phyloP scores from a whole-genome alignment of 1,140 invertebrate genomes.

The Pristionchus pacificus region DNA sequence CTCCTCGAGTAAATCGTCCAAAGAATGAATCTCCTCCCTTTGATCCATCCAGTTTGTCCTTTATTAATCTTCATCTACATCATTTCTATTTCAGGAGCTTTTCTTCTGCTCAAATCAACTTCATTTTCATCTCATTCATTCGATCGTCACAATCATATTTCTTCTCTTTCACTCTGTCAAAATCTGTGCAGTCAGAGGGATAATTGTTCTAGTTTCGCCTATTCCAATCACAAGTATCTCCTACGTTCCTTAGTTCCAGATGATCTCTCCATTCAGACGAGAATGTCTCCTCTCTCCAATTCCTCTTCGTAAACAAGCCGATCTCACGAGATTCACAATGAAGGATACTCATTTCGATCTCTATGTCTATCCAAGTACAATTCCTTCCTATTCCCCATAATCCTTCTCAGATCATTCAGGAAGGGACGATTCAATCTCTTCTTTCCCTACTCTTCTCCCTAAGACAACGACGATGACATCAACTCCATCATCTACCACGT shows the following conservation, averaged over 20 bases:
- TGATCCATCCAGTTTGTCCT: not conserved
- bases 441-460: not conserved
- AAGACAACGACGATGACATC: conserved; percentile 2
- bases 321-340: conserved; percentile 8
- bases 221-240: not conserved
- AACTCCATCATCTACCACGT: not conserved
- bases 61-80: not conserved
- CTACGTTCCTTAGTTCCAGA: no score
- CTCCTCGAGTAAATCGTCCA: conserved; percentile 3
- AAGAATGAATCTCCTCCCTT: no score
- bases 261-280: no score
- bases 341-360: not conserved
- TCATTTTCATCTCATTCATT: not conserved
- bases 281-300: not conserved
- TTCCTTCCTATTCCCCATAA: conserved; percentile 1
- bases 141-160: not conserved
- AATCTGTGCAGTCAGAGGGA: not conserved
- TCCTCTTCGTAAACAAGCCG: not conserved
- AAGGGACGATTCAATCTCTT: not conserved
- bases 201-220: not conserved
- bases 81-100: not conserved
- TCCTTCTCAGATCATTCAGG: conserved; percentile 1
- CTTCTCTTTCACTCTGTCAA: not conserved
- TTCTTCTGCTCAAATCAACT: no score
- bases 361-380: not conserved